These are phyloP conservation scores for Ganaspis sp. DNA, from an alignment of 1,140 invertebrate genomes.

Conservation along the genomic window DNA sequence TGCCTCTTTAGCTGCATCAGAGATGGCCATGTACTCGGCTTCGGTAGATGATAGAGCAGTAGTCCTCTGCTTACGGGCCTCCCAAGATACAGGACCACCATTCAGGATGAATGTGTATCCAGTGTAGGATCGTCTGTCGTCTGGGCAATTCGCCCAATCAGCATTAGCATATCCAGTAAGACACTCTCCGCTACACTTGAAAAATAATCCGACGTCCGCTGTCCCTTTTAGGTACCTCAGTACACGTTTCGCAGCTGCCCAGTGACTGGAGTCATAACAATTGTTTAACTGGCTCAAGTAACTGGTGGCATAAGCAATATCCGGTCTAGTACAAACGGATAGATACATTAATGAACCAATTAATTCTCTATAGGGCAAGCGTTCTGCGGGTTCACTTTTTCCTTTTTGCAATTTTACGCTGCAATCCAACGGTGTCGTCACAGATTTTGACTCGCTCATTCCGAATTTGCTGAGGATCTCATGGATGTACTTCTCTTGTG, in stretches of 20 bases:
- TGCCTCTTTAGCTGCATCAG: background rate
- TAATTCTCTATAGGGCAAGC: conserved; percentile 50
- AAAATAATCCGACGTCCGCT: background rate
- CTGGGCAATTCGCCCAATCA: conserved; percentile 55
- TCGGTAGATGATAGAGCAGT: conserved; percentile 39
- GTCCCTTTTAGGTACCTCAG: conserved; percentile 58
- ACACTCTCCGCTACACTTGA: background rate
- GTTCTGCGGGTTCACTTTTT: background rate
- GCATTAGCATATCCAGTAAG: conserved; percentile 49
- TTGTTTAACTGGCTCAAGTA: conserved; percentile 55
- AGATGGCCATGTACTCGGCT: background rate
- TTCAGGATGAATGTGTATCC: conserved; percentile 63
- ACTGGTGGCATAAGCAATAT: conserved; percentile 63
- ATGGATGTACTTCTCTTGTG: background rate
- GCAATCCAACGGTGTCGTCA: conserved; percentile 23
- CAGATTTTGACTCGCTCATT: conserved; percentile 26
- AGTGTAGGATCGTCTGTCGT: conserved; percentile 55
- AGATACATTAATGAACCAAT: conserved; percentile 67
- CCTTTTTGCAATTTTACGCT: background rate
- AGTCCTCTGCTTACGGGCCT: conserved; percentile 64
- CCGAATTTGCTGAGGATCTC: conserved; percentile 16
- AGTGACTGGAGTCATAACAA: conserved; percentile 51
- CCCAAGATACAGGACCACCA: conserved; percentile 69
- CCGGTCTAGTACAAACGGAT: conserved; percentile 59
- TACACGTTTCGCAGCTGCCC: conserved; percentile 58